Conservation (phyloP, 2,888 invertebrate genomes). For the Ormyrus thymus region DNA sequence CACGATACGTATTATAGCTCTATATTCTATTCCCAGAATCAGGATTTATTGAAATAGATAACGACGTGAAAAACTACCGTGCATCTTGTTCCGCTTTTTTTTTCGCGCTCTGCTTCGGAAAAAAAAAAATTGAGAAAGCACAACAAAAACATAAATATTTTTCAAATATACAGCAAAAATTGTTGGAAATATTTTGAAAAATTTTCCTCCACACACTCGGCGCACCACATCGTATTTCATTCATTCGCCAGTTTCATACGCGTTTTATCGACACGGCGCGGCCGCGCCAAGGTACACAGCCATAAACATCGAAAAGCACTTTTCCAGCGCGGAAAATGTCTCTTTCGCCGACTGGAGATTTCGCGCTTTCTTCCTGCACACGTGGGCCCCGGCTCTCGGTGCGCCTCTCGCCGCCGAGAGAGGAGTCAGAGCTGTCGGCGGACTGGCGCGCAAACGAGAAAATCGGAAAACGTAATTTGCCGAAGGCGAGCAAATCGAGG, state of each 20-base stretch:
- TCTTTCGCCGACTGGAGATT: not conserved
- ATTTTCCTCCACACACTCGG: too few species aligned
- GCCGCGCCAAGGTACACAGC: not conserved
- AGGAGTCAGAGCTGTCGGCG: not conserved
- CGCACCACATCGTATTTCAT: too few species aligned
- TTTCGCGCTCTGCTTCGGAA: too few species aligned
- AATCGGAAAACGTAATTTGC: conserved; percentile 48
- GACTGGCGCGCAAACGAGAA: conserved; percentile 25
- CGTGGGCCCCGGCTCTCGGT: not conserved
- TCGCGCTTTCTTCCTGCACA: not conserved
- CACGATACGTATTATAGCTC: too few species aligned
- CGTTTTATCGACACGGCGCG: not conserved
- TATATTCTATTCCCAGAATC: too few species aligned
- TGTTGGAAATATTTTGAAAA: too few species aligned
- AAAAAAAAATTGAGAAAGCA: too few species aligned
- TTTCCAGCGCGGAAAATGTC: conserved; percentile 4
- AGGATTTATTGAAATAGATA: too few species aligned
- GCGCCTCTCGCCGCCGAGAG: conserved; percentile 7
- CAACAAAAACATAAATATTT: too few species aligned
- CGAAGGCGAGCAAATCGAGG: conserved; percentile 33
- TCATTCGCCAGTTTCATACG: not conserved
- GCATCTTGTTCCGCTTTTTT: not conserved
- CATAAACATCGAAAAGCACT: conserved; percentile 46
- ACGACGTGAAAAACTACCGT: not conserved
- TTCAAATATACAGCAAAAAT: too few species aligned